Conservation (phyloP, 1,140 invertebrate species). For the Tetragnatha versicolor region DNA sequence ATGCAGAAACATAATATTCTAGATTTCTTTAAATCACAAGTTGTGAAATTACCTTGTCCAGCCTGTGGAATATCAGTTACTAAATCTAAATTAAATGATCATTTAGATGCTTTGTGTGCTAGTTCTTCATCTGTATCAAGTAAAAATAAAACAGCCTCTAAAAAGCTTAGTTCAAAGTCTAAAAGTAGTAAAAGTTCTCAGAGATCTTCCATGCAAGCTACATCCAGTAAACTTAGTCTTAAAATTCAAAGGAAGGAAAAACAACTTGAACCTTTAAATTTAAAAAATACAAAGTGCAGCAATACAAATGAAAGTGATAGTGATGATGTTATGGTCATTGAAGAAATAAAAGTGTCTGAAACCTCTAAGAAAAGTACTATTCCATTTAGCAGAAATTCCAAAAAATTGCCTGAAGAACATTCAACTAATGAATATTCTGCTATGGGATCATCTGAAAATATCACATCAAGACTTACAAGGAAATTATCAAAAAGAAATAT, state of each 20-base stretch:
- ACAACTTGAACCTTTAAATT: not conserved
- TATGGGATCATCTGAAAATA: not conserved
- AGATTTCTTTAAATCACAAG: slow-evolving; percentile 10
- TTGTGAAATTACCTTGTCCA: slow-evolving; percentile 5
- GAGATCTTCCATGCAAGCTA: no score
- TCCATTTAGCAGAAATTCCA: not conserved
- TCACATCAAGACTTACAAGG: not conserved
- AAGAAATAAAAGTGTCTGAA: no score
- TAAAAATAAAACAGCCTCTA: not conserved
- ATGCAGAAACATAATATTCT: slow-evolving; percentile 40
- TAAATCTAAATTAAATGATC: slow-evolving; percentile 36
- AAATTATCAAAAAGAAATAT: not conserved
- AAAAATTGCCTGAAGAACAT: not conserved
- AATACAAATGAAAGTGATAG: not conserved
- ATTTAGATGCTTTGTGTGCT: slow-evolving; percentile 25
- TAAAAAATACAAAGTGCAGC: not conserved
- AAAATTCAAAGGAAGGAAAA: not conserved
- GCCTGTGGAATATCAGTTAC: slow-evolving; percentile 18
- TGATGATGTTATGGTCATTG: slow-evolving; percentile 18
- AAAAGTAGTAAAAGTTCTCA: not conserved
- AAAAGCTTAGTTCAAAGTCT: not conserved
- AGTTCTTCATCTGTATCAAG: not conserved
- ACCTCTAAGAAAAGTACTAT: no score
- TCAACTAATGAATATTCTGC: not conserved
- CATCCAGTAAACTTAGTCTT: not conserved